phyloP scores from a whole-genome alignment of 2,797 vertebrate species.

The Loriculus beryllinus region DNA sequence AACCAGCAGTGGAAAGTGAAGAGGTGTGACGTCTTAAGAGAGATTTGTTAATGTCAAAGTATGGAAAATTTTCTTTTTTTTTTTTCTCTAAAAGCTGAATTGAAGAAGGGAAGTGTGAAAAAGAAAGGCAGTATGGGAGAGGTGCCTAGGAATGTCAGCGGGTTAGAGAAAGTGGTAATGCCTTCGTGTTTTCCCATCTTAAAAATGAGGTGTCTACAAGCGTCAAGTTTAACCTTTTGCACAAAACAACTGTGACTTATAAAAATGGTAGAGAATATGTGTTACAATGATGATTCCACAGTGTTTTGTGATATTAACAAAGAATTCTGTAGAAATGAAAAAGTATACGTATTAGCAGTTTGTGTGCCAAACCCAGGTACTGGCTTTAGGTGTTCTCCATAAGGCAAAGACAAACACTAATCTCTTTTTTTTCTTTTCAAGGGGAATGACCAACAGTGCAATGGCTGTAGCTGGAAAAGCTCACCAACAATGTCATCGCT shows the following conservation, averaged over 20 bases:
- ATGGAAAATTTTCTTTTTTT: slow-evolving; percentile 3
- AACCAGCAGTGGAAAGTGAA: slow-evolving; percentile 14
- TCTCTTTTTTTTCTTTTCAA: background rate
- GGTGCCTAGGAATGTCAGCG: background rate
- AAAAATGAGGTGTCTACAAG: slow-evolving; percentile 27
- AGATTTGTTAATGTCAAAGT: slow-evolving; percentile 15
- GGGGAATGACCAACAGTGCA: background rate
- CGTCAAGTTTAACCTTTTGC: slow-evolving; percentile 24
- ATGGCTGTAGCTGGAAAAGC: background rate
- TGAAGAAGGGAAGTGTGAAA: background rate
- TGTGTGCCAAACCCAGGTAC: background rate
- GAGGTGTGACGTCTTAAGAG: slow-evolving; percentile 24
- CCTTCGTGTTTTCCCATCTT: slow-evolving; percentile 17
- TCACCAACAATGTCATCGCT: background rate
- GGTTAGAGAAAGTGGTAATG: slow-evolving; percentile 15
- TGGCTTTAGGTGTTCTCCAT: background rate
- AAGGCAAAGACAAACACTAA: background rate
- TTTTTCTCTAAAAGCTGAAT: slow-evolving; percentile 16
- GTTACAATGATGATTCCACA: background rate
- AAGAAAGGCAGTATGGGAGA: background rate
- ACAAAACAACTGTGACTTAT: slow-evolving; percentile 1
- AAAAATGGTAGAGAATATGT: background rate
- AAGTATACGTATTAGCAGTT: background rate
- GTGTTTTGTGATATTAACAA: background rate
- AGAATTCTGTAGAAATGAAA: background rate